Conservation (phyloP, 2,113 vertebrate species). For the Rattus rattus region DNA sequence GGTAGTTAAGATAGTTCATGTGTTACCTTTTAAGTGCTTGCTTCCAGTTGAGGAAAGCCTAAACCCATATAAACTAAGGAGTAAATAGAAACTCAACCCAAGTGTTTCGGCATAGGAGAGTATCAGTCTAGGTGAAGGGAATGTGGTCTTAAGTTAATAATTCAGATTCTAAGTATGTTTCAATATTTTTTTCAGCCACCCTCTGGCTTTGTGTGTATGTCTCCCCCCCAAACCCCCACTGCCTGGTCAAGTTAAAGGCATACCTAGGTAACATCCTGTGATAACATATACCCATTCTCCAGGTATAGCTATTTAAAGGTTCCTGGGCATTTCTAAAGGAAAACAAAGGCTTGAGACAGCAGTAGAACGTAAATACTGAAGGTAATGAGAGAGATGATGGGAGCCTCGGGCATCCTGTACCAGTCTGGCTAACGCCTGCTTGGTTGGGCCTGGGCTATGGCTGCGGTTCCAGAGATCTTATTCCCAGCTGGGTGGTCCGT, state of each 20-base stretch:
- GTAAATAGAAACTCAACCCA: not conserved
- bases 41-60: constrained; percentile 47
- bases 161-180: constrained; percentile 55
- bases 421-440: not conserved
- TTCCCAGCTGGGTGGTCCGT: not conserved
- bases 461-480: constrained; percentile 18
- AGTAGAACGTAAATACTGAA: not conserved
- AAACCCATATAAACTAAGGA: constrained; percentile 34
- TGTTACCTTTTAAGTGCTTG: constrained; percentile 62
- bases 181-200: not conserved
- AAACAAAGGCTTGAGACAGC: constrained; percentile 37
- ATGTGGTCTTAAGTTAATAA: constrained; percentile 53
- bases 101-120: fast-evolving
- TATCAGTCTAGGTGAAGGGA: constrained; percentile 11
- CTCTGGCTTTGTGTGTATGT: not conserved
- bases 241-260: not conserved
- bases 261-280: not conserved
- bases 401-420: not conserved
- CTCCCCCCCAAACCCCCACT: not conserved
- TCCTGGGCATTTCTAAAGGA: not conserved
- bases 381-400: not conserved
- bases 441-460: not conserved
- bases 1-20: constrained; percentile 48
- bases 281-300: not conserved
- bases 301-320: not conserved